A percentile compares a stretch with the other conserved stretches of the same genome.
Evolutionary conservation across 2,113 vertebrate species (phyloP).

Genomic region (Pelusios castaneus): DNA sequence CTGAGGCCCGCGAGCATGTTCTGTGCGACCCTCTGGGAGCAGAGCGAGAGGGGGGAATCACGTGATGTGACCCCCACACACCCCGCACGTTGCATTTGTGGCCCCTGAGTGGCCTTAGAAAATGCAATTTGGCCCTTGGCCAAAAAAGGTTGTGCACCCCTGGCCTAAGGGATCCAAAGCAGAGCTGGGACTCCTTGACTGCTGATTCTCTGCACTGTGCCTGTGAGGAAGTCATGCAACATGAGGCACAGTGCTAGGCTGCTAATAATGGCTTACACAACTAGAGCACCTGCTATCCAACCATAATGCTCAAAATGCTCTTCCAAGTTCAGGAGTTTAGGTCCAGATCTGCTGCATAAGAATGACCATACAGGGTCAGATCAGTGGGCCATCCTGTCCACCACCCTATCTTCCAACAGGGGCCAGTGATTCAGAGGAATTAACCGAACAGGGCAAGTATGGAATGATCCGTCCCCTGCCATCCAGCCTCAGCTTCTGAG

Average conservation of each 20-base stretch:
- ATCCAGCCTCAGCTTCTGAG: not conserved
- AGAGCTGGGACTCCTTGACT: not conserved
- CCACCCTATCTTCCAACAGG: not conserved
- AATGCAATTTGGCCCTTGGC: too few species aligned
- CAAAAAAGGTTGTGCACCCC: too few species aligned
- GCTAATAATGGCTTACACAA: not conserved
- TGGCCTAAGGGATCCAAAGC: not conserved
- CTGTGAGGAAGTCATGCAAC: not conserved
- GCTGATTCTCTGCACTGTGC: accelerated
- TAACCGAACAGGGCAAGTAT: not conserved
- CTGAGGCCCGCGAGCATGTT: too few species aligned
- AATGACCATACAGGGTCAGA: not conserved
- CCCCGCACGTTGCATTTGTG: too few species aligned
- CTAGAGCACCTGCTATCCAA: not conserved
- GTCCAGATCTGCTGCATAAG: not conserved
- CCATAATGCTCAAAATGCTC: not conserved
- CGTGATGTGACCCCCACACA: too few species aligned
- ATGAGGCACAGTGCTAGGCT: not conserved
- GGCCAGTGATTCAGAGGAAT: not conserved
- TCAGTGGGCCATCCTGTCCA: not conserved
- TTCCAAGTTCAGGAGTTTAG: not conserved
- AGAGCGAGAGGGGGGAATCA: too few species aligned
- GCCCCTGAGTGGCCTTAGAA: too few species aligned
- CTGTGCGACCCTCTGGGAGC: too few species aligned
- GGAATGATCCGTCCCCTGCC: not conserved